Evolutionary conservation across 2,888 invertebrate genomes (phyloP).

Genomic region (Cephus nigrinus): DNA sequence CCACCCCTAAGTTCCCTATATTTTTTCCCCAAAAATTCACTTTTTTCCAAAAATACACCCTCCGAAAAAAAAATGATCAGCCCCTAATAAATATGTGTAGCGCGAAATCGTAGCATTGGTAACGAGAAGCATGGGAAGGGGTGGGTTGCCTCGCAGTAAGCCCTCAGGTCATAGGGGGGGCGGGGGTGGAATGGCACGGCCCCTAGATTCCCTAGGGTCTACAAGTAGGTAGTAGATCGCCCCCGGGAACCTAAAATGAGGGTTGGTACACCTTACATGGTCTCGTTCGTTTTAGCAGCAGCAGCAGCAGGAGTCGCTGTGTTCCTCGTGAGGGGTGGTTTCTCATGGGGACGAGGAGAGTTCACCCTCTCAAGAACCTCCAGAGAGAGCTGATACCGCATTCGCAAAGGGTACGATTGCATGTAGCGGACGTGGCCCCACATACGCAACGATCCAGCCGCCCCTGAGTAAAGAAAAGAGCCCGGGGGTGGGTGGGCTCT

Average conservation of each 20-base stretch:
- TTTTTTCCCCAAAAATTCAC: not conserved
- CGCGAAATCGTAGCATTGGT: not conserved
- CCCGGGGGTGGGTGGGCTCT: not conserved
- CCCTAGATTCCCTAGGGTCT: not conserved
- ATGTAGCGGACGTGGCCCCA: slow-evolving; percentile 12
- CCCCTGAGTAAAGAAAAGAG: not conserved
- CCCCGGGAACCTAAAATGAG: not conserved
- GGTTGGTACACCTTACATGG: not conserved
- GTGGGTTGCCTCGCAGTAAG: not conserved
- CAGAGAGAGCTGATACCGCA: slow-evolving; percentile 12
- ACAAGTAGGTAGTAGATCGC: not conserved
- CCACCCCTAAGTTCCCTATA: not conserved
- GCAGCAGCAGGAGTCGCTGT: not conserved
- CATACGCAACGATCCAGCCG: slow-evolving; percentile 10
- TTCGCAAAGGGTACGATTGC: slow-evolving; percentile 14
- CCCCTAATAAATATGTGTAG: not conserved
- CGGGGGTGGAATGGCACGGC: not conserved
- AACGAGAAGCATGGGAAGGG: not conserved
- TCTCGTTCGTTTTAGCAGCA: not conserved
- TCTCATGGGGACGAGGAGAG: not conserved
- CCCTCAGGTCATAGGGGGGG: not conserved
- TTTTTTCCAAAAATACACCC: not conserved
- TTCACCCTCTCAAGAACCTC: not conserved
- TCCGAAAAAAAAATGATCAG: not conserved
- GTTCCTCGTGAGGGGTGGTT: not conserved